Base-by-base conservation (phyloP, 1,140 invertebrate species). In the Cydia pomonella region DNA sequence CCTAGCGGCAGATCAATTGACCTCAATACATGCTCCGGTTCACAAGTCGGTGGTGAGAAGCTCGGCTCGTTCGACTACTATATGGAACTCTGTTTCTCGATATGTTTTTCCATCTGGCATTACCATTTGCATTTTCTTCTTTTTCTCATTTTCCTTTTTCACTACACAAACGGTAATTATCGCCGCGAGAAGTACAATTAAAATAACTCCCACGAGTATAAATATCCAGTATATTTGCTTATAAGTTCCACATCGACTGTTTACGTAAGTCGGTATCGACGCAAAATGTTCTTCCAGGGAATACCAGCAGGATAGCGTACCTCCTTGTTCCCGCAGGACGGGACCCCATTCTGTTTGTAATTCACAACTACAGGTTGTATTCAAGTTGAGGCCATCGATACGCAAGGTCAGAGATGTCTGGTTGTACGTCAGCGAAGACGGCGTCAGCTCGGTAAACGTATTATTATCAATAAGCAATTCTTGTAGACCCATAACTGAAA, bases 1-100 rank as follows among this genome's bases (percentile, higher is more conserved):
- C 33, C 64, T 73, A 47, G 59, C 53, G 50, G 74, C 73, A 75
- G 59, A 76, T 76, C 77, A 76, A 73, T 76, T 69, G 71, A 23
- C 72, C 72, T 64, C 25, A 38, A 69, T 69, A 47, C 59, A 75
- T 29, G 16, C 7, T 41, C 29, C 71, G 21, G 29, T 62, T 95
- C 93, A 97, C 90, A 97, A 94, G 88, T 97, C 95, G 69, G 96
- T 97, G 25, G 96, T 97, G 33, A 97, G 92, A 25, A 97, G 94
- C 86, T 97, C 96, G 10, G 96, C 95, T 84, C 95, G 95, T 93
- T 97, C 97, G 71, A 97, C 95, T 84, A 97, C 95, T 79, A 97
- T 96, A 88, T 97, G 96, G 82, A 97, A 95, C 89, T 97, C 97
- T 3, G 96, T 97, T 90, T 97, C 96, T 82, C 95, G 94, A 88